Evolutionary conservation across 1,140 invertebrate genomes (phyloP), one percentile per base, ranked within the genome.

Genomic region (Bombus waltoni): DNA sequence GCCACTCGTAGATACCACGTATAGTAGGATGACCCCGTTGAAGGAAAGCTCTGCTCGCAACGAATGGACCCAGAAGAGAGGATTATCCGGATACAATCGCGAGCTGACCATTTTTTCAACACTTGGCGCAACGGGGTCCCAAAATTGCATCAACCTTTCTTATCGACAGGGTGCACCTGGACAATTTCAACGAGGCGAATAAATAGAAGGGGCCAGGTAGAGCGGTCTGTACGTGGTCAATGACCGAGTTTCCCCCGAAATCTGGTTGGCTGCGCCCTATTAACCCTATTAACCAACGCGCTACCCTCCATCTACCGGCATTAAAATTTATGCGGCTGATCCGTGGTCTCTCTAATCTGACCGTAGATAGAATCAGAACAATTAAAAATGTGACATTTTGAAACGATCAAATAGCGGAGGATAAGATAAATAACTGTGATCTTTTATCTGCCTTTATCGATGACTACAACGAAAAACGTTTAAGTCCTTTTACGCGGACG

Each of bases 291-390:
- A 40, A 32, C 25, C 13, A 11, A 38, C 47, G 28, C 35, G 35
- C 35, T 8, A 53, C 35, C 32, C 47, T 62, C 8, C 25, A n/a
- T 8, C 25, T 59, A 59, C 59, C 28, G 47, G 44, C 57, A 70
- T 80, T 84, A 85, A 85, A 76, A 38, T 38, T 84, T 76, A 71
- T 65, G 78, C n/a, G 25, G 42, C 25, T 47, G 53, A 70, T 35
- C 22, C n/a, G 38, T 32, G 35, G 28, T 32, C 44, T 25, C 32
- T 6, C 8, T 32, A 44, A 40, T 18, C 22, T 3, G n/a, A 25
- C 47, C 32, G 65, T 15, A 15, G 8, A 35, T 18, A 35, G 15
- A 66, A 32, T 38, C 18, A 35, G 9, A 10, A 11, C 25, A 44
- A 44, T 73, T 22, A 73, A 40, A 44, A 35, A 15, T 13, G 28